These are phyloP conservation scores for Spongilla lacustris DNA, from an alignment of 37 sponge, comb jelly and placozoan genomes.

Conservation along the genomic window DNA sequence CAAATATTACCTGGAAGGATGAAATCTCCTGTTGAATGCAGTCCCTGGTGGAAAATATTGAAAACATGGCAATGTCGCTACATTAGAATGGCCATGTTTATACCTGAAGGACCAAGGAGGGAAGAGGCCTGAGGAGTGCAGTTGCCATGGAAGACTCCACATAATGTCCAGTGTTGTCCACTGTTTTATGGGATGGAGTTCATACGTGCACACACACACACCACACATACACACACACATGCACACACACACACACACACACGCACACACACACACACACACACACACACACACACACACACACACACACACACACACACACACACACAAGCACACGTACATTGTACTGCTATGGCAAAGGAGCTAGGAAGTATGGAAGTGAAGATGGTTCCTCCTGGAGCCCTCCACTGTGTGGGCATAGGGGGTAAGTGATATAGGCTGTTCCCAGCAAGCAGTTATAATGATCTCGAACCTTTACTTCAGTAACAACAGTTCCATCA, in stretches of 20 bases:
- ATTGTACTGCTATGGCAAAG: constrained; percentile 65
- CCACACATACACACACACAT: neutral
- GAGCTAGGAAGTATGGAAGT: neutral
- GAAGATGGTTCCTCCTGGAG: constrained; percentile 12
- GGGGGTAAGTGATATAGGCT: neutral
- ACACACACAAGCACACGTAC: constrained; percentile 21
- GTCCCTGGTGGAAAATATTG: too few relatives aligned
- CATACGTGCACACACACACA: too few relatives aligned
- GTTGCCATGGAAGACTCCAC: neutral
- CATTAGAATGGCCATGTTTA: neutral
- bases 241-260: neutral
- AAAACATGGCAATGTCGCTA: too few relatives aligned
- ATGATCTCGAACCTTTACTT: constrained; percentile 18
- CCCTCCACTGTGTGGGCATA: constrained; percentile 51
- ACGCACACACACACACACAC: neutral
- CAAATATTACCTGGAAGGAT: too few relatives aligned
- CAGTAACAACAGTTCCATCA: constrained; percentile 15
- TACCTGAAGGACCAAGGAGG: neutral
- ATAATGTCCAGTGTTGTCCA: neutral
- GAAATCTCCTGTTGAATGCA: too few relatives aligned
- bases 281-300: neutral
- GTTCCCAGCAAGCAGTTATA: neutral
- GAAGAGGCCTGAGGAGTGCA: constrained; percentile 3
- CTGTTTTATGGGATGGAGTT: neutral
- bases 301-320: neutral